Evolutionary conservation across 1,140 invertebrate genomes (phyloP), one percentile per base, ranked within the genome.

Genomic region (Brachionus angularis): DNA sequence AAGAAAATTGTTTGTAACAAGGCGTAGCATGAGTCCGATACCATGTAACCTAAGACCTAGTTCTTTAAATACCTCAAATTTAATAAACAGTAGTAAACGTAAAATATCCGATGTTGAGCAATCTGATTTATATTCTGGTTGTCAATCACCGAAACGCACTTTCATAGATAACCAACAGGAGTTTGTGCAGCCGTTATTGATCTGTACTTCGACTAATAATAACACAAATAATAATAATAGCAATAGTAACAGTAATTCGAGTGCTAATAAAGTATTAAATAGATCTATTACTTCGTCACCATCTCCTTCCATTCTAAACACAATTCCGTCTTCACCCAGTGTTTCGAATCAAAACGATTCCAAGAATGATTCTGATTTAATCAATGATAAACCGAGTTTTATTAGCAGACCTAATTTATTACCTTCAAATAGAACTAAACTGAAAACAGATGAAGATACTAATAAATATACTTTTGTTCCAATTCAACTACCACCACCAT

Each of bases 401-500:
- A n/a, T n/a, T n/a, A n/a, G n/a, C n/a, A n/a, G n/a, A n/a, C n/a
- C n/a, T n/a, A n/a, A n/a, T n/a, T n/a, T n/a, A n/a, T n/a, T n/a
- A n/a, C n/a, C n/a, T 14, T 14, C 16, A 14, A 39, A 55, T 55
- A 10, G 14, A 21, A 58, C 21, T 39, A 39, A 29, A 23, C 23
- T 25, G 25, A 58, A 58, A 21, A 23, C 25, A 12, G 53, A 58
- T 14, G 53, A 58, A 23, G 53, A 34, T 47, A 18, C 62, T 7
- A 67, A 50, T 46, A 50, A 67, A 47, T 67, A 67, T 18, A 67
- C 62, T 8, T 67, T 67, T 50, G 34, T 67, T 47, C 62, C 62
- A 14, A 67, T 67, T 33, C 62, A 67, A 42, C 16, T 67, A 8
- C 62, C 62, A 25, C 42, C 42, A 18, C 14, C 31, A 18, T 31